Conservation (phyloP, 2,888 invertebrate species). For the Idaea aversata region DNA sequence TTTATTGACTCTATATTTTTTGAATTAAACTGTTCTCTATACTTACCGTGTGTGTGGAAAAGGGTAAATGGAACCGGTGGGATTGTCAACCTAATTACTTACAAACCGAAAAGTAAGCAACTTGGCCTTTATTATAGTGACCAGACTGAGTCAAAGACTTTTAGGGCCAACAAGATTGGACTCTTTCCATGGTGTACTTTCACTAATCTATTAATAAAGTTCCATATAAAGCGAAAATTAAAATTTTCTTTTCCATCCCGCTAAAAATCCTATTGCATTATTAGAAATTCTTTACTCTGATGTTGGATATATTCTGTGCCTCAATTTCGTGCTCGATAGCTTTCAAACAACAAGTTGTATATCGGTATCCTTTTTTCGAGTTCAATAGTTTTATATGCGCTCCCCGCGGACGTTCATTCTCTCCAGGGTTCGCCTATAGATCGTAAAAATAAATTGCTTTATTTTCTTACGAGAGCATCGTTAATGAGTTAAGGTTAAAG, state of each 20-base stretch:
- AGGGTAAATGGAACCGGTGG: not conserved
- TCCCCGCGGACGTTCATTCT: constrained; percentile 28
- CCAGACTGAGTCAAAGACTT: no score
- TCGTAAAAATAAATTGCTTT: constrained; percentile 64
- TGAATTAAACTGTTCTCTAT: constrained; percentile 58
- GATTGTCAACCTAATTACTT: not conserved
- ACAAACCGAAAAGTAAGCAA: not conserved
- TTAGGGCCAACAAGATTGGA: no score
- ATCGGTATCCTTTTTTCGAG: constrained; percentile 4
- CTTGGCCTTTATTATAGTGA: no score
- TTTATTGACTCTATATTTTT: constrained; percentile 71
- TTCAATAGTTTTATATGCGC: constrained; percentile 13
- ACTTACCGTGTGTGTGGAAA: constrained; percentile 14
- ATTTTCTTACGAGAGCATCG: constrained; percentile 47
- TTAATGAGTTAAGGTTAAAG: constrained; percentile 31
- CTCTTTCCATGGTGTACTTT: no score
- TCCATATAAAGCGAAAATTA: no score
- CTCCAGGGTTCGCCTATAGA: constrained; percentile 32
- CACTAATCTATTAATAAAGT: no score
- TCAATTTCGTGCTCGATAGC: constrained; percentile 7
- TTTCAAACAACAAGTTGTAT: constrained; percentile 15
- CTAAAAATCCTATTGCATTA: not conserved
- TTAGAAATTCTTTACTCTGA: not conserved
- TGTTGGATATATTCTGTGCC: not conserved
- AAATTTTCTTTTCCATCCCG: no score